These are phyloP conservation scores for Mormyrus lacerda DNA, from an alignment of 2,113 vertebrate genomes.

Conservation along the genomic window DNA sequence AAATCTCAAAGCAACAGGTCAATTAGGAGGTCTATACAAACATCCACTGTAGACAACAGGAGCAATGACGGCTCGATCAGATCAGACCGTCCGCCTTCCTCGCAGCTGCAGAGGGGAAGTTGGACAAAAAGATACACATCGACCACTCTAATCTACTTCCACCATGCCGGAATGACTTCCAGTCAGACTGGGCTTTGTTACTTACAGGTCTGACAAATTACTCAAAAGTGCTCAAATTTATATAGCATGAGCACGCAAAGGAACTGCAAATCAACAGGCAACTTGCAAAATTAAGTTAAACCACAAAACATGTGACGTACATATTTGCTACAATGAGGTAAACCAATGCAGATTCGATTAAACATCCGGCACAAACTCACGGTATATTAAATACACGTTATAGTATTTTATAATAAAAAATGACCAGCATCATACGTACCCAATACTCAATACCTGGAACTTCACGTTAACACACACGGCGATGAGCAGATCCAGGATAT, in stretches of 20 bases:
- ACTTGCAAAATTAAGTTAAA: not conserved
- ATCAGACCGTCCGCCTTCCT: not conserved
- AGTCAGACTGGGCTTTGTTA: not conserved
- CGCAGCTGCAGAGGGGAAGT: not conserved
- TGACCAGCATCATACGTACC: not conserved
- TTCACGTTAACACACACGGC: not conserved
- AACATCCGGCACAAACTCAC: not conserved
- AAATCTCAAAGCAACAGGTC: not conserved
- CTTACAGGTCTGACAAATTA: not conserved
- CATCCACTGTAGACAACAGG: not conserved
- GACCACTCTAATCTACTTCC: not conserved
- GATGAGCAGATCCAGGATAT: not conserved
- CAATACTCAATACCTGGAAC: not conserved
- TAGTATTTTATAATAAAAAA: not conserved
- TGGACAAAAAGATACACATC: not conserved
- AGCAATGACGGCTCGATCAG: not conserved
- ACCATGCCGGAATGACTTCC: not conserved
- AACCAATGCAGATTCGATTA: not conserved
- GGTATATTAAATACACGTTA: not conserved
- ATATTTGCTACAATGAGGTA: not conserved
- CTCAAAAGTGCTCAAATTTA: not conserved
- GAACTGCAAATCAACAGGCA: not conserved
- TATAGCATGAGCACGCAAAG: not conserved
- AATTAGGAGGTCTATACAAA: not conserved
- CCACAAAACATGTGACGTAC: not conserved